Conservation (phyloP, 23 tunicate genomes). For the Ciona savignyi region DNA sequence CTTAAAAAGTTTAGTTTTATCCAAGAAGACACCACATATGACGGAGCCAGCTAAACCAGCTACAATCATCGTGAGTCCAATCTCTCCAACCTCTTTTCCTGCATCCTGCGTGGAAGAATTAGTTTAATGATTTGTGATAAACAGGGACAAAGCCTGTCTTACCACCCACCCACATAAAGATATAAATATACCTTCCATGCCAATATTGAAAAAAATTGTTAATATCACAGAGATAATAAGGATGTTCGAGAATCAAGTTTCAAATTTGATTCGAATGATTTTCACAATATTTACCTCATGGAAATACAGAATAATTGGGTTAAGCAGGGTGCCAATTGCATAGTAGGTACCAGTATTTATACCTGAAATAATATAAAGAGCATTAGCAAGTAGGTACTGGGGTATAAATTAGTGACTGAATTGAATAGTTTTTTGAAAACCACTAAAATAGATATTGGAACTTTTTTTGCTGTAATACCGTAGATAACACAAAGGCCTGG, state of each 20-base stretch:
- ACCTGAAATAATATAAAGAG: conserved; percentile 37
- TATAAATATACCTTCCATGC: no score
- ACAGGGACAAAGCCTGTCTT: not conserved
- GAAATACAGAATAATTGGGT: conserved; percentile 48
- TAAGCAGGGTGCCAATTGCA: conserved; percentile 83
- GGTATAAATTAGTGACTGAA: no score
- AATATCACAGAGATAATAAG: no score
- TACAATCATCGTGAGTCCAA: conserved; percentile 91
- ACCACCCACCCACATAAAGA: no score
- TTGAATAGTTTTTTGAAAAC: no score
- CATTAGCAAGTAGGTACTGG: no score
- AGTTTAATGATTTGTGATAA: not conserved
- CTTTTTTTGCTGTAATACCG: no score
- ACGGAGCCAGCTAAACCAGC: conserved; percentile 90
- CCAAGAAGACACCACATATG: conserved; percentile 61
- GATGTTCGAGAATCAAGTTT: no score
- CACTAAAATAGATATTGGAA: no score
- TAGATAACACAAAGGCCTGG: no score
- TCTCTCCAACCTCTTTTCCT: conserved; percentile 57
- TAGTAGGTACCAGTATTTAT: conserved; percentile 95
- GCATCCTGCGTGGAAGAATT: conserved; percentile 59
- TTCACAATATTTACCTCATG: conserved; percentile 19
- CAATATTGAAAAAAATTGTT: no score
- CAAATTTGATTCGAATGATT: no score
- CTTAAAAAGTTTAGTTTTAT: conserved; percentile 63